phyloP scores from a whole-genome alignment of 2,888 invertebrate species.

The Hirtodrosophila duncani region DNA sequence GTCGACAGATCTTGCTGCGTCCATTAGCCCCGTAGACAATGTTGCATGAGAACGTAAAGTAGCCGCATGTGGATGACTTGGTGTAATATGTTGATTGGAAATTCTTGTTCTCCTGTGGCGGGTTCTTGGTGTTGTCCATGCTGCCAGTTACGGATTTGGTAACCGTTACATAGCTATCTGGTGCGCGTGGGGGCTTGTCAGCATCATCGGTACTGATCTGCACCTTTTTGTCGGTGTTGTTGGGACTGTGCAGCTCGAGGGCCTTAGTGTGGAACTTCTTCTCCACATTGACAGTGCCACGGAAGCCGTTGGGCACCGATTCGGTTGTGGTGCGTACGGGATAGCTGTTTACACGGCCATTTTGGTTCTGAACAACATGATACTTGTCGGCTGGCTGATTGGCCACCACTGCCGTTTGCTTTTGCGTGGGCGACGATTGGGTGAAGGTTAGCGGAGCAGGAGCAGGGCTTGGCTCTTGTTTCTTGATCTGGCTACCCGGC shows the following conservation, averaged over 20 bases:
- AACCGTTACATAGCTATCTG: conserved; percentile 86
- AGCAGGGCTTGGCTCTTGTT: conserved; percentile 14
- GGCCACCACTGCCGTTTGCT: conserved; percentile 69
- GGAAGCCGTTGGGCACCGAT: conserved; percentile 76
- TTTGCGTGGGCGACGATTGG: conserved; percentile 73
- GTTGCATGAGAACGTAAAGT: conserved; percentile 91
- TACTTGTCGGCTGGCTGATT: conserved; percentile 59
- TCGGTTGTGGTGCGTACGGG: conserved; percentile 68
- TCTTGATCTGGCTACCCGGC: conserved; percentile 27
- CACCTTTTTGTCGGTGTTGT: conserved; percentile 58
- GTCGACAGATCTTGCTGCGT: conserved; percentile 88
- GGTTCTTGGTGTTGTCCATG: conserved; percentile 81
- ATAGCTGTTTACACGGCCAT: conserved; percentile 70
- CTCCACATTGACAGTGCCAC: conserved; percentile 77
- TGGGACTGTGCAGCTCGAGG: conserved; percentile 60
- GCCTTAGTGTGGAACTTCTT: conserved; percentile 78
- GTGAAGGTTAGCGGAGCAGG: conserved; percentile 52
- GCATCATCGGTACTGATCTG: conserved; percentile 63
- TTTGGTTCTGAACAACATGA: conserved; percentile 76
- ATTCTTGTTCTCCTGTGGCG: conserved; percentile 83
- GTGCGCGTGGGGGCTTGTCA: conserved; percentile 71
- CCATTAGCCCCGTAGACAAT: conserved; percentile 88
- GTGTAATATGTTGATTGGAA: conserved; percentile 89
- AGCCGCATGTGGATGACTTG: conserved; percentile 91
- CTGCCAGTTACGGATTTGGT: conserved; percentile 89